These are phyloP conservation scores for Erynnis tages DNA, from an alignment of 2,888 invertebrate species.

Conservation along the genomic window DNA sequence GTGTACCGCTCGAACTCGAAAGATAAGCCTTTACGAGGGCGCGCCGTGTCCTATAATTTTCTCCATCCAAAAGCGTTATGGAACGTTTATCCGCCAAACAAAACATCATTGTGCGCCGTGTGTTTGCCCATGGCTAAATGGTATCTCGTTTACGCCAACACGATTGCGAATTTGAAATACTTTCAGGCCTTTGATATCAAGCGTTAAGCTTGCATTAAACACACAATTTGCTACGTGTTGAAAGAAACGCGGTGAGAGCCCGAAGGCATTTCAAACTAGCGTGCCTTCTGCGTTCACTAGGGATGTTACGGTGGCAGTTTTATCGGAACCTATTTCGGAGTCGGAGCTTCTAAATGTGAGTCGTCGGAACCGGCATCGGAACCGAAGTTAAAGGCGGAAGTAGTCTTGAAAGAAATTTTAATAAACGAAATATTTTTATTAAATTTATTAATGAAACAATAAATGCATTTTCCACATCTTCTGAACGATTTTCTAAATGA, in stretches of 20 bases:
- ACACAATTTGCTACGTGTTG: slow-evolving; percentile 75
- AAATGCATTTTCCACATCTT: too few relatives aligned
- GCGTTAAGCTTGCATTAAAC: slow-evolving; percentile 67
- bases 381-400: too few relatives aligned
- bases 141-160: slow-evolving; percentile 70
- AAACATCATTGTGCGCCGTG: slow-evolving; percentile 41
- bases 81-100: slow-evolving; percentile 51
- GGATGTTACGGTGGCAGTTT: too few relatives aligned
- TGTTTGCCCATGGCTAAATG: slow-evolving; percentile 70
- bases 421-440: too few relatives aligned
- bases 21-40: slow-evolving; percentile 35
- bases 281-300: slow-evolving; percentile 53
- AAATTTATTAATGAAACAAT: too few relatives aligned
- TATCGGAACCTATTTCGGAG: too few relatives aligned
- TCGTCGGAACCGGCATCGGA: too few relatives aligned
- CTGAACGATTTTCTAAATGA: too few relatives aligned
- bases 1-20: slow-evolving; percentile 31
- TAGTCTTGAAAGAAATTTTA: too few relatives aligned
- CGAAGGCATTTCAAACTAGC: slow-evolving; percentile 65
- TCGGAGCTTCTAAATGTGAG: too few relatives aligned
- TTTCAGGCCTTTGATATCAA: slow-evolving; percentile 66
- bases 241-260: slow-evolving; percentile 68
- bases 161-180: slow-evolving; percentile 69
- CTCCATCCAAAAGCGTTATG: slow-evolving; percentile 50
- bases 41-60: slow-evolving; percentile 51